phyloP scores from a whole-genome alignment of 2,797 vertebrate species.

The Sebastes diploproa region DNA sequence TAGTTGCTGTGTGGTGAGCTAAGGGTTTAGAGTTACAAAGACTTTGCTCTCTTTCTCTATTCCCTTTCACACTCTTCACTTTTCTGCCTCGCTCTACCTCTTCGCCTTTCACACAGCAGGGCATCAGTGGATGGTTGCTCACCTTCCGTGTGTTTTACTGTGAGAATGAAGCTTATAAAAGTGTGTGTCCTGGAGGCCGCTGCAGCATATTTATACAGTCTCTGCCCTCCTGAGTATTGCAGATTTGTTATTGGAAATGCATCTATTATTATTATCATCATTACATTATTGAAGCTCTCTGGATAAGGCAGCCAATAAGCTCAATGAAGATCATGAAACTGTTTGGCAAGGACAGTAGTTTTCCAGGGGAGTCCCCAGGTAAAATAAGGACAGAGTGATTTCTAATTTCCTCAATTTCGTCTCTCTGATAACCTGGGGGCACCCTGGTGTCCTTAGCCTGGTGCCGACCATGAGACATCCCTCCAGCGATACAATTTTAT shows the following conservation, averaged over 20 bases:
- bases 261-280: conserved; percentile 63
- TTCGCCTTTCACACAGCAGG: conserved; percentile 1
- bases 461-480: neutral
- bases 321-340: conserved; percentile 6
- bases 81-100: conserved; percentile 1
- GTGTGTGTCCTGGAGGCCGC: neutral
- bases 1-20: conserved; percentile 55
- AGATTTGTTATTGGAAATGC: conserved; percentile 55
- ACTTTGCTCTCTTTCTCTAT: conserved; percentile 45
- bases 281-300: conserved; percentile 23
- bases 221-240: conserved; percentile 9
- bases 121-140: neutral
- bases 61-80: conserved; percentile 20
- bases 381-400: neutral
- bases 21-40: conserved; percentile 80
- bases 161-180: conserved; percentile 12
- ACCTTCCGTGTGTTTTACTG: neutral
- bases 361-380: neutral
- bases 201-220: neutral
- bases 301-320: conserved; percentile 21
- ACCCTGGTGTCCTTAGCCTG: too few relatives aligned
- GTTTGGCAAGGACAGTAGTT: conserved; percentile 27
- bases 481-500: neutral
- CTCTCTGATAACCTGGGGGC: neutral
- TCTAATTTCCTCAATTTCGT: neutral